phyloP scores from a whole-genome alignment of 1,140 invertebrate genomes.

The Pseudomyrmex sp. region DNA sequence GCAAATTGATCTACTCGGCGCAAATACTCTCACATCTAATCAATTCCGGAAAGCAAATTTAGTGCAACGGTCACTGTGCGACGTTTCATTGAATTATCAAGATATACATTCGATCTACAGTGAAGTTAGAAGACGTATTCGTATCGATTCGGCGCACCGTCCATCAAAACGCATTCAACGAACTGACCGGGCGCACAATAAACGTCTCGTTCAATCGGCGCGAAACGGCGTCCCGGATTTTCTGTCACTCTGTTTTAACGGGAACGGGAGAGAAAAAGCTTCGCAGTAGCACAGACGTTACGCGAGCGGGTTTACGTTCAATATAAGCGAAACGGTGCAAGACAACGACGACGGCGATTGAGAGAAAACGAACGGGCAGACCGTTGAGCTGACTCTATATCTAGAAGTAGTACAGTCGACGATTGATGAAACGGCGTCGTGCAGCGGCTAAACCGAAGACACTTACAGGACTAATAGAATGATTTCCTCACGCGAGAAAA shows the following conservation, averaged over 20 bases:
- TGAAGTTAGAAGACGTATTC: constrained; percentile 6
- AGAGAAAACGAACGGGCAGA: neutral
- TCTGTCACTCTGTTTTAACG: constrained; percentile 50
- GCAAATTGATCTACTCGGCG: neutral
- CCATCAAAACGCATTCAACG: constrained; percentile 51
- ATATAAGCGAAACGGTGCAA: constrained; percentile 54
- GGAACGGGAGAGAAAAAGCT: constrained; percentile 17
- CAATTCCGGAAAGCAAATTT: neutral
- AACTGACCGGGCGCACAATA: constrained; percentile 50
- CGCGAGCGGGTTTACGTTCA: constrained; percentile 44
- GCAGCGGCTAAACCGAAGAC: neutral
- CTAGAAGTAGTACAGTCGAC: neutral
- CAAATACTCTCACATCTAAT: neutral
- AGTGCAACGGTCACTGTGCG: neutral
- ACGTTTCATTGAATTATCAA: constrained; percentile 25
- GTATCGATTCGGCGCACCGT: constrained; percentile 30
- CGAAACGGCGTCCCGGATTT: constrained; percentile 16
- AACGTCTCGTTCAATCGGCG: constrained; percentile 66
- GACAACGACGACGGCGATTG: constrained; percentile 36
- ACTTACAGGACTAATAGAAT: too few species aligned
- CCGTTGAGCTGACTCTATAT: neutral
- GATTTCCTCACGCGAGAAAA: too few species aligned
- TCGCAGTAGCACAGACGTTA: constrained; percentile 4
- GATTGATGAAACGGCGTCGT: neutral
- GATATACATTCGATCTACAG: constrained; percentile 4